Base-by-base conservation (phyloP, 2,113 vertebrate genomes). In the Cololabis saira region DNA sequence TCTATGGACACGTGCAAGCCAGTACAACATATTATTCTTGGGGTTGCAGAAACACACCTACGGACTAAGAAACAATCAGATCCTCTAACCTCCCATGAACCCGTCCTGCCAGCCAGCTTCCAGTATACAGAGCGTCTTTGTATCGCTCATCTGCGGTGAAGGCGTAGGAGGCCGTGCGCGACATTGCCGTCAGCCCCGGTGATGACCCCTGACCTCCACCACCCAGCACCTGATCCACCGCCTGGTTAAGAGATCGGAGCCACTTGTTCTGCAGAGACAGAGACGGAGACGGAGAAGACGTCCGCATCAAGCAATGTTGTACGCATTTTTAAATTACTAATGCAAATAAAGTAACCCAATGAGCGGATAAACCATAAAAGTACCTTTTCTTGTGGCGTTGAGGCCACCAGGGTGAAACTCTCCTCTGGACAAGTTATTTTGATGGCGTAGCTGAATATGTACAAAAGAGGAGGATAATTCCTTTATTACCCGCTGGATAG, bases 351-450 rank as follows among this genome's bases (percentile, higher is more conserved):
- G 61, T 14, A 7, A 6, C 17, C 16, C 56, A 58, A 18, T 6
- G 17, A 24, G 2, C 1, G 3, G 1, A 12, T 13, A 19, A 52
- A 44, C 1, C 10, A 58, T 13, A 60, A 59, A 76, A 11, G 57
- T 66, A 99, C 98, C 95, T 99, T 99, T 77, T 99, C 97, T 63
- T 96, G 92, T 1, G 96, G 92, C 3, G 95, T 95, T 51, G 96
- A 95, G 58, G 98, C 95, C 87, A 96, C 86, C 44, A 99, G 90
- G 48, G 94, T 94, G 84, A 99, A 95, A 71, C 92, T 95, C 48
- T 99, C 97, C 82, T 99, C 98, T 10, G 98, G 97, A 62, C 95
- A 96, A 6, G 93, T 98, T 75, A 99, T 92, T 91, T 95, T 98
- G 80, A 99, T 90, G 57, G 95, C 95, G 15, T 93, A 94, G 83